Conservation (phyloP, 2,888 invertebrate genomes). For the Pristionchus maxplancki region DNA sequence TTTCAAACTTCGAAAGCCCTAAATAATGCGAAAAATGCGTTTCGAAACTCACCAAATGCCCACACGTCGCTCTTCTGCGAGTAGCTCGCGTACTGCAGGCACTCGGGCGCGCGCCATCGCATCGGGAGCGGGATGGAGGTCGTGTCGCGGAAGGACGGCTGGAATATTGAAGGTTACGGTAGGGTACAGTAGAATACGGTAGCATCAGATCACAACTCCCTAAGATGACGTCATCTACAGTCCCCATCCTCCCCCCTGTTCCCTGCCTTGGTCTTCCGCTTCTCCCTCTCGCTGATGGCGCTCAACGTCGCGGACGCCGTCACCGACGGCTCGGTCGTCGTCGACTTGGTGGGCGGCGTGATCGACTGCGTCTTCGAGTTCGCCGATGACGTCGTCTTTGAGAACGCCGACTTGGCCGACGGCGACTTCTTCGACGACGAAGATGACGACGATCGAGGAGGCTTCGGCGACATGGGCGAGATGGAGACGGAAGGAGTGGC, state of each 20-base stretch:
- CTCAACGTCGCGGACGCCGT: background rate
- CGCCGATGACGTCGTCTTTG: background rate
- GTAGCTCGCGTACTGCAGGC: background rate
- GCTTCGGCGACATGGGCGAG: background rate
- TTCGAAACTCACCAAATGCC: background rate
- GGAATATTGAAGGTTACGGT: background rate
- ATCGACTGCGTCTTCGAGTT: too few relatives aligned
- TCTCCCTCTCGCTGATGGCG: background rate
- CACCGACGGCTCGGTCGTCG: too few relatives aligned
- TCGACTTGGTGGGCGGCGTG: too few relatives aligned
- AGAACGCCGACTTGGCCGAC: background rate
- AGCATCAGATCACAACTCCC: too few relatives aligned
- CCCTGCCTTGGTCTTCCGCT: background rate
- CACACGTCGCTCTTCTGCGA: constrained; percentile 4
- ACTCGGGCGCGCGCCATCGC: constrained; percentile 16
- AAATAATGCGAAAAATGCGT: too few relatives aligned
- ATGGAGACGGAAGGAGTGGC: background rate
- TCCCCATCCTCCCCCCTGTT: too few relatives aligned
- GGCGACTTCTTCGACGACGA: too few relatives aligned
- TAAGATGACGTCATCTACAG: too few relatives aligned
- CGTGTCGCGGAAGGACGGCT: constrained; percentile 5
- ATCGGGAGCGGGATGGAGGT: background rate
- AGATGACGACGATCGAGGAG: too few relatives aligned
- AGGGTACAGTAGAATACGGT: background rate
- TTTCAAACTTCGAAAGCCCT: too few relatives aligned